Evolutionary conservation across 1,140 invertebrate genomes (phyloP), one percentile per base, ranked within the genome.

Genomic region (Tetramorium parvispinum): DNA sequence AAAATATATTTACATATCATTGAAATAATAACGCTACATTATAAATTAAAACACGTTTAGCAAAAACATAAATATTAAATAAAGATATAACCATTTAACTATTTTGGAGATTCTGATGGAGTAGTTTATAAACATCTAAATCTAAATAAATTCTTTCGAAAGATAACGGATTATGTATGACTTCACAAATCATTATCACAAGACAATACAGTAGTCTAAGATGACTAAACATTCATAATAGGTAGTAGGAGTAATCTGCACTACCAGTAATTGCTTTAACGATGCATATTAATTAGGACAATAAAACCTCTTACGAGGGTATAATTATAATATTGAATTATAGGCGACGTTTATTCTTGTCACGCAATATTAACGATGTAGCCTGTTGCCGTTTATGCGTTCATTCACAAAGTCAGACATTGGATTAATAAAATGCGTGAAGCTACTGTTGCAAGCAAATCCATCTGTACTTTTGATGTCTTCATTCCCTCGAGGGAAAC

Each of bases 241-340:
- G 49, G 43, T 83, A 66, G 77, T 55, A 49, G 2, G 55, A 87
- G 61, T 79, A 85, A 81, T 90, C 85, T 51, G 24, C 53, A 87
- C 85, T 70, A 85, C 88, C 88, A 79, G 91, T 91, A 93, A 94
- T 93, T 91, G 92, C 91, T 93, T 94, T 93, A 94, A 94, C 92
- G 93, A 92, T 89, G 91, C 93, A 92, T 93, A 94, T 94, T 95
- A 95, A 94, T 95, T 93, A 93, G 88, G 88, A 93, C 92, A 94
- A 94, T 95, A 95, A 94, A 94, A 75, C 89, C 86, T 83, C 86
- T 94, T 93, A 94, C 91, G 92, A 93, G 92, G 88, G 85, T 94
- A 93, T 95, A 94, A 95, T 95, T 95, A 95, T 94, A 94, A 94
- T 94, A 94, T 95, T 95, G 93, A 94, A 94, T 95, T 94, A 94